Conservation (phyloP, 1,140 invertebrate species). For the Berghia stephanieae region DNA sequence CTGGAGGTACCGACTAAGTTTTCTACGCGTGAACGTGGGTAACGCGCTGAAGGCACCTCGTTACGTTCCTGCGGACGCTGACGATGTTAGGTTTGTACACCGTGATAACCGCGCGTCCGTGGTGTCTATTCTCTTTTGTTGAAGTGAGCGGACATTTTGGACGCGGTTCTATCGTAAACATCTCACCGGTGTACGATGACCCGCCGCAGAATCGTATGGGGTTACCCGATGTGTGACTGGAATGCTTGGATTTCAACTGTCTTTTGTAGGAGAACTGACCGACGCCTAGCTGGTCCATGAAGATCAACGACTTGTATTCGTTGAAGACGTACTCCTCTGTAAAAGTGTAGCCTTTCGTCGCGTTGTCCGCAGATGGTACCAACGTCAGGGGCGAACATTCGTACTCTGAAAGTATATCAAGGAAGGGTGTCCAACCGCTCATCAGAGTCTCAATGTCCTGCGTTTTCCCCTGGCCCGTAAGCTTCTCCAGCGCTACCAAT, state of each 20-base stretch:
- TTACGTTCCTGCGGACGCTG: conserved; percentile 14
- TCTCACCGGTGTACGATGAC: conserved; percentile 2
- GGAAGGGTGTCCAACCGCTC: background rate
- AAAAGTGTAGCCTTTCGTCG: background rate
- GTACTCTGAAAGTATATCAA: background rate
- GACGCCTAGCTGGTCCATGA: conserved; percentile 5
- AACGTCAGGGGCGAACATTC: background rate
- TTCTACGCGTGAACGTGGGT: conserved; percentile 22
- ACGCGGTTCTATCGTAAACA: conserved; percentile 15
- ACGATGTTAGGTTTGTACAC: conserved; percentile 26
- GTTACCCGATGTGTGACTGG: conserved; percentile 10
- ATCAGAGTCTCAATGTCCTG: background rate
- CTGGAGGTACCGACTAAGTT: conserved; percentile 21
- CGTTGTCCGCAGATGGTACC: background rate
- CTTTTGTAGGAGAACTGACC: conserved; percentile 12
- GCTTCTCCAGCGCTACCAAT: background rate
- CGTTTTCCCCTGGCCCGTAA: background rate
- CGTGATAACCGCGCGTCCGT: conserved; percentile 14
- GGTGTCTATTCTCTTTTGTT: background rate
- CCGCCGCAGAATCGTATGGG: conserved; percentile 21
- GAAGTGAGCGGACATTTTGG: conserved; percentile 1
- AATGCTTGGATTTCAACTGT: background rate
- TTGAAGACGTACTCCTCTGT: background rate
- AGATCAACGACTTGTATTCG: conserved; percentile 12
- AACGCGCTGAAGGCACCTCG: conserved; percentile 8